phyloP scores from a whole-genome alignment of 2,113 vertebrate species.

The Galemys pyrenaicus region DNA sequence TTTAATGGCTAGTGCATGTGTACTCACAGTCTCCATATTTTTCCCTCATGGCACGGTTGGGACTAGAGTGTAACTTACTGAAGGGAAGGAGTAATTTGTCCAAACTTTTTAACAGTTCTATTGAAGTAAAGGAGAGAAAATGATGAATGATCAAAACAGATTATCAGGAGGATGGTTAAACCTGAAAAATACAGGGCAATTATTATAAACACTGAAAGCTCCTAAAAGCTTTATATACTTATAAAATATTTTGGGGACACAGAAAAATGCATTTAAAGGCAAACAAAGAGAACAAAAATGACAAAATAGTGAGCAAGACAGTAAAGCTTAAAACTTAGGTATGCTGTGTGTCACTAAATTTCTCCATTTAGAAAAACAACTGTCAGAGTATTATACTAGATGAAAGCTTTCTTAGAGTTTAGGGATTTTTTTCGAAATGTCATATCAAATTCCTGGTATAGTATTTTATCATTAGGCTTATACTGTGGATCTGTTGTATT shows the following conservation, averaged over 20 bases:
- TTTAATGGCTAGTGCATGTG: constrained; percentile 62
- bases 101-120: background rate
- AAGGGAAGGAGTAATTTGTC: background rate
- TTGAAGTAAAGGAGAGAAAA: background rate
- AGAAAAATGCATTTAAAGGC: background rate
- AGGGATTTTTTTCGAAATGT: background rate
- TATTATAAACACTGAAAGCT: background rate
- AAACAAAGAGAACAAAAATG: background rate
- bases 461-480: background rate
- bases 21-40: constrained; percentile 3
- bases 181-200: background rate
- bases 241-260: background rate
- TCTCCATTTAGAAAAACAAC: constrained; percentile 4
- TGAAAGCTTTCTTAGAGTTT: background rate
- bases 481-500: background rate
- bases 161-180: background rate
- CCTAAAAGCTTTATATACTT: background rate
- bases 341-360: background rate
- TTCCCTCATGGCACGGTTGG: constrained; percentile 54
- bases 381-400: background rate
- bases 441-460: background rate
- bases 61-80: background rate
- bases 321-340: background rate
- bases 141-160: background rate
- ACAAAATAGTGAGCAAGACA: background rate